phyloP scores from a whole-genome alignment of 2,888 invertebrate genomes.

The Meteorus cinctellus region DNA sequence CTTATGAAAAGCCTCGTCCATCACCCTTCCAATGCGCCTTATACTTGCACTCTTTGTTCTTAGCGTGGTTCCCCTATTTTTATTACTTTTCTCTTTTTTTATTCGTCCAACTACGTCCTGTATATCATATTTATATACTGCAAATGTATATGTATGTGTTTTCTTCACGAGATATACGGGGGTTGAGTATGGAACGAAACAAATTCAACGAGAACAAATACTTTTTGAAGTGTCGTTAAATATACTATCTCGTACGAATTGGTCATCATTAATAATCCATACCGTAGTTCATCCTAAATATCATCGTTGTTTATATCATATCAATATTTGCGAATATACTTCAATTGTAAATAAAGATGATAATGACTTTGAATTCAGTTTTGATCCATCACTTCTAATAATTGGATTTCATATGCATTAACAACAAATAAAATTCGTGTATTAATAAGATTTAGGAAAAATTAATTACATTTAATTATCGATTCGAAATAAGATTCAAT shows the following conservation, averaged over 20 bases:
- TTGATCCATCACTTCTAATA: no score
- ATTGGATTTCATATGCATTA: no score
- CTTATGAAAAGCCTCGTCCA: slow-evolving; percentile 49
- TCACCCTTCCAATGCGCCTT: slow-evolving; percentile 62
- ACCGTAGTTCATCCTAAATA: no score
- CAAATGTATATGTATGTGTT: not conserved
- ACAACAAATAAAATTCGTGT: no score
- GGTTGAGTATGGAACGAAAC: not conserved
- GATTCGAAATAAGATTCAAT: no score
- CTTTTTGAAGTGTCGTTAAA: slow-evolving; percentile 22
- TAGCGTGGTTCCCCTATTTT: slow-evolving; percentile 41
- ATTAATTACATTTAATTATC: no score
- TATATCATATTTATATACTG: not conserved
- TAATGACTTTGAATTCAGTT: no score
- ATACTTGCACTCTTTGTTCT: slow-evolving; percentile 69
- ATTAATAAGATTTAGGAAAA: no score
- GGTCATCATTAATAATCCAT: no score
- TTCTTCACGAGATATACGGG: not conserved
- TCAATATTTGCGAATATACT: no score
- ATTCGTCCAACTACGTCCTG: slow-evolving; percentile 26
- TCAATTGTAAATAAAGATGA: no score
- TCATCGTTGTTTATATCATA: no score
- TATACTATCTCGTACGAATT: slow-evolving; percentile 67
- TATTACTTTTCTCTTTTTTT: slow-evolving; percentile 45
- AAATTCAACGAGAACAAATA: not conserved